Percentiles rank a stretch among this genome's conserved stretches.
These are phyloP conservation scores for Saturnia pavonia DNA, from an alignment of 2,888 invertebrate species.

Conservation along the genomic window DNA sequence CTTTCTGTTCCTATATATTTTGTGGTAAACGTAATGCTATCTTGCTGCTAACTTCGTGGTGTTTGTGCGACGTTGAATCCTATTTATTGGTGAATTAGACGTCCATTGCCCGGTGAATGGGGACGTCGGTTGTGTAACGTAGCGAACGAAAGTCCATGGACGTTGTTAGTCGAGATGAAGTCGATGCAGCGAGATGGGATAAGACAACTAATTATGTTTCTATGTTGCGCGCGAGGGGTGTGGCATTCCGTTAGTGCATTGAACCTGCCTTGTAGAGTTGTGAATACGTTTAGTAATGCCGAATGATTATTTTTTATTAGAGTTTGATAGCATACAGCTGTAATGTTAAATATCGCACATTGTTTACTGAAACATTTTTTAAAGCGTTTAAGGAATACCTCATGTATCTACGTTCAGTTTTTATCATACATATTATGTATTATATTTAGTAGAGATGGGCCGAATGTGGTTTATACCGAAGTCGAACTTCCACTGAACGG, in stretches of 20 bases:
- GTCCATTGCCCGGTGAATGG: conserved; percentile 2
- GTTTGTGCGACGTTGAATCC: neutral
- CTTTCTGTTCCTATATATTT: no score
- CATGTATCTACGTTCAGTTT: no score
- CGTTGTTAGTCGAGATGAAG: conserved; percentile 47
- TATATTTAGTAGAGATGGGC: no score
- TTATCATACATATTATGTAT: no score
- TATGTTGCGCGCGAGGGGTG: conserved; percentile 66
- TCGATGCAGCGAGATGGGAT: conserved; percentile 56
- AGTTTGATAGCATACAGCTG: conserved; percentile 3
- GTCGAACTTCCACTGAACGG: no score
- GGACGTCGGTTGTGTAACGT: neutral
- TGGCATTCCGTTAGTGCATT: conserved; percentile 69
- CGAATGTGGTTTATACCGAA: no score
- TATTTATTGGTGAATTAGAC: neutral
- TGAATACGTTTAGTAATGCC: conserved; percentile 30
- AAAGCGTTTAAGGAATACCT: no score
- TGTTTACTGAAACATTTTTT: neutral
- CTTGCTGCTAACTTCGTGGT: conserved; percentile 4
- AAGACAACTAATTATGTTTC: conserved; percentile 77
- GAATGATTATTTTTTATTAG: conserved; percentile 24
- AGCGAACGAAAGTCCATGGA: conserved; percentile 48
- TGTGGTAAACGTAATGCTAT: conserved; percentile 10
- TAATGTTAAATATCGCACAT: neutral
- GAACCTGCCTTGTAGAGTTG: conserved; percentile 50